Conservation (phyloP, 2,113 vertebrate species). For the Cyanoliseus patagonus region DNA sequence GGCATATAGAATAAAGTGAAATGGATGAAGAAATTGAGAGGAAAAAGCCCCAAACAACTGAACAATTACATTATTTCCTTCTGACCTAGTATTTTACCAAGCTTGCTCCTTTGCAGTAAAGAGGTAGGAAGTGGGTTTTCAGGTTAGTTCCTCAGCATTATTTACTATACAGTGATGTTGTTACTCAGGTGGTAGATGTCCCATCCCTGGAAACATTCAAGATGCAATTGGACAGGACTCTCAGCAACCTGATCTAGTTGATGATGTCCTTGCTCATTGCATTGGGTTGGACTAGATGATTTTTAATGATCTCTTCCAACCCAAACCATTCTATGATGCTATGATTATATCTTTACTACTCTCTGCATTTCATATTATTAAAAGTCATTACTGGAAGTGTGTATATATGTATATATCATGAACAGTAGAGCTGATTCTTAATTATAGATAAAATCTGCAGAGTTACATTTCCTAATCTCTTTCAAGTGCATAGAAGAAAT, state of each 20-base stretch:
- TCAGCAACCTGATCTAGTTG: not conserved
- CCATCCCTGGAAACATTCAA: not conserved
- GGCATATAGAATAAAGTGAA: not conserved
- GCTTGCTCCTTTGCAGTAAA: not conserved
- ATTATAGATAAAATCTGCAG: not conserved
- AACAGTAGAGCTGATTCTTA: not conserved
- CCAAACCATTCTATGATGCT: not conserved
- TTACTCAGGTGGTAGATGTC: not conserved
- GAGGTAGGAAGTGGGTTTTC: not conserved
- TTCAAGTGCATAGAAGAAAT: conserved; percentile 93
- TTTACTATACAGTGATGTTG: not conserved
- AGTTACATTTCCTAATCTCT: conserved; percentile 45
- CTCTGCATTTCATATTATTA: not conserved
- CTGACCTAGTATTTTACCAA: not conserved
- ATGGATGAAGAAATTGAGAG: not conserved
- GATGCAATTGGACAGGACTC: not conserved
- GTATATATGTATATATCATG: not conserved
- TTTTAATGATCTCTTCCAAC: not conserved
- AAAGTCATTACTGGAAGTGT: not conserved
- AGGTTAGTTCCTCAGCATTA: not conserved
- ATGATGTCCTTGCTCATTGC: not conserved
- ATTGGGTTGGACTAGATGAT: not conserved
- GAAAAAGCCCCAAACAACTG: not conserved
- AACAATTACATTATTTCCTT: not conserved
- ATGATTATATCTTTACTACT: not conserved